A percentile compares a stretch with the other conserved stretches of the same genome.
These are phyloP conservation scores for Bagarius yarrelli DNA, from an alignment of 2,113 vertebrate species.

Conservation along the genomic window DNA sequence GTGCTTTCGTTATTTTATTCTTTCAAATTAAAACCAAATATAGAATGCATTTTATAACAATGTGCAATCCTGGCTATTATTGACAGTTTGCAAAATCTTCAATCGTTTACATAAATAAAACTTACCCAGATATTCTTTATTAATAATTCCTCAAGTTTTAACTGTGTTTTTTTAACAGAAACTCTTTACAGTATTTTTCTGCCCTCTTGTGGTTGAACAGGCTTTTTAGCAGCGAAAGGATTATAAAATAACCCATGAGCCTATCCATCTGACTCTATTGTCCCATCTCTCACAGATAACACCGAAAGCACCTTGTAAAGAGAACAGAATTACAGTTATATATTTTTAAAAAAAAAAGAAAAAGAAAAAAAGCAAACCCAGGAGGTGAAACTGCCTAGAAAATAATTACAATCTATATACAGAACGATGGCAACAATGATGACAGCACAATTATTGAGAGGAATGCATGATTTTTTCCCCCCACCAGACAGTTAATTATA, in stretches of 20 bases:
- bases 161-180: not conserved
- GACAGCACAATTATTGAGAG: conserved; percentile 24
- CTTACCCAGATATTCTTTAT: conserved; percentile 24
- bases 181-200: conserved; percentile 25
- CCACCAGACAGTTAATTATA: too few relatives aligned
- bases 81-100: conserved; percentile 47
- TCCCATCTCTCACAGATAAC: conserved; percentile 12
- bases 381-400: conserved; percentile 44
- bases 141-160: not conserved
- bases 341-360: conserved; percentile 14
- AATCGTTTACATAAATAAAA: conserved; percentile 49
- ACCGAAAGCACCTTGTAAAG: conserved; percentile 45
- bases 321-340: conserved; percentile 25
- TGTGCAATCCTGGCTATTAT: conserved; percentile 50
- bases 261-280: not conserved
- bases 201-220: conserved; percentile 20
- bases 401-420: conserved; percentile 59
- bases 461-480: conserved; percentile 21
- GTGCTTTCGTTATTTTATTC: conserved; percentile 25
- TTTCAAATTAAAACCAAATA: conserved; percentile 47
- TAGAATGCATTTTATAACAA: conserved; percentile 44
- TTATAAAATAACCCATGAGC: not conserved
- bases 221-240: conserved; percentile 28
- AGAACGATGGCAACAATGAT: conserved; percentile 38
- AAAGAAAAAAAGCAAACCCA: conserved; percentile 26